A percentile compares a stretch with the other conserved stretches of the same genome.
These are phyloP conservation scores for Poecilia latipinna DNA, from an alignment of 2,113 vertebrate species.

Conservation along the genomic window DNA sequence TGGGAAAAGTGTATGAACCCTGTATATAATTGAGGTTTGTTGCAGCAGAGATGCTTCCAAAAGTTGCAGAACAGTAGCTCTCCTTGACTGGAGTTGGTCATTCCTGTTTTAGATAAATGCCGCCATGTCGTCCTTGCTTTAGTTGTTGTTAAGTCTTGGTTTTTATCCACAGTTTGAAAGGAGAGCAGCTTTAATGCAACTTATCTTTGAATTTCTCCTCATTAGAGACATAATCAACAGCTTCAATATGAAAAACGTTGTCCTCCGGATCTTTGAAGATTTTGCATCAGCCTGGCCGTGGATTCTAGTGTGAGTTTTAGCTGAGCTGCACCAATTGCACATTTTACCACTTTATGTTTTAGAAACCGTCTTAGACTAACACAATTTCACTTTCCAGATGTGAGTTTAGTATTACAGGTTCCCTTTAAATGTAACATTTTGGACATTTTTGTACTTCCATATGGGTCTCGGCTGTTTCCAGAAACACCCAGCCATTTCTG, in stretches of 20 bases:
- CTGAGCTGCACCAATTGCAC: neutral
- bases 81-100: too few species aligned
- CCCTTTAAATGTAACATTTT: too few species aligned
- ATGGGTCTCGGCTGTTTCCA: too few species aligned
- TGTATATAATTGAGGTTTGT: too few species aligned
- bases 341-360: neutral
- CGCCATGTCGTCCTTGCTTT: neutral
- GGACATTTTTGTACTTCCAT: too few species aligned
- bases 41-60: too few species aligned
- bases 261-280: conserved; percentile 88
- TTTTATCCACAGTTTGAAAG: neutral
- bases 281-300: conserved; percentile 89
- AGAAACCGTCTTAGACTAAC: too few species aligned
- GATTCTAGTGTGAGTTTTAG: conserved; percentile 88
- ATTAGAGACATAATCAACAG: conserved; percentile 61
- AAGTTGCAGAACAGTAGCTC: too few species aligned
- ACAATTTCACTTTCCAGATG: too few species aligned
- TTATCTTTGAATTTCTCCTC: conserved; percentile 8
- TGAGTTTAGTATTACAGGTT: too few species aligned
- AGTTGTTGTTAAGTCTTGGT: neutral
- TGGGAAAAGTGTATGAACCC: too few species aligned
- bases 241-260: conserved; percentile 82
- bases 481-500: too few species aligned
- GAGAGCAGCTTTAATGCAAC: neutral
- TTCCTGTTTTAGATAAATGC: neutral